Base-by-base conservation (phyloP, 2,113 vertebrate genomes). In the Sisor rabdophorus region DNA sequence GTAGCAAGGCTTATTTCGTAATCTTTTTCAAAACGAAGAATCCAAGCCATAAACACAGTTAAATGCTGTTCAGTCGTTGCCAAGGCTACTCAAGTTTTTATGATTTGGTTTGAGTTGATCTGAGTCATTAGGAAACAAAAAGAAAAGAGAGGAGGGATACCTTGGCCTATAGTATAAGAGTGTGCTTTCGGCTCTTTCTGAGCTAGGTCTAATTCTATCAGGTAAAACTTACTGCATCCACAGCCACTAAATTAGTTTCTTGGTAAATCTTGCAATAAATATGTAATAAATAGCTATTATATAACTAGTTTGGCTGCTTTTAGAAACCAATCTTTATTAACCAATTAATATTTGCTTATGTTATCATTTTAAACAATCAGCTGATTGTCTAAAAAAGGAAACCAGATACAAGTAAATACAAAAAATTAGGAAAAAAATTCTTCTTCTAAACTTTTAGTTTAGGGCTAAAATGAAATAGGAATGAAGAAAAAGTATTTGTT, bases 1-100 rank as follows among this genome's bases (percentile, higher is more conserved):
- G 61, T 40, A 44, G 26, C 53, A 65, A 47, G 71, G 70, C 60
- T 52, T 54, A 72, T 69, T 82, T 55, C 16, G 11, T 64, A 58
- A 76, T 76, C 60, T 53, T 76, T n/a, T 82, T 76, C 55, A 79
- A 76, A 71, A 79, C 59, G 59, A 61, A 75, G 68, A 80, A 65
- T 26, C 22, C 30, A 11, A 68, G 36, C 6, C 36, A 78, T 24
- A 79, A 73, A 58, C 47, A 52, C 32, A 9, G 32, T 63, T 78
- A 30, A 63, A 64, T 50, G 54, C 69, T 24, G 40, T 77, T 70
- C 63, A 58, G 17, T 52, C 20, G 76, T 79, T 73, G 70, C 78
- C 63, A 82, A 73, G 77, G 74, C 72, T 77, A 77, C 81, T 77
- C 40, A 59, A 58, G 48, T 69, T 72, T 69, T 50, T 74, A 48